Evolutionary conservation across 2,113 vertebrate genomes (phyloP), one percentile per base, ranked within the genome.

Genomic region (Cisticola juncidis): DNA sequence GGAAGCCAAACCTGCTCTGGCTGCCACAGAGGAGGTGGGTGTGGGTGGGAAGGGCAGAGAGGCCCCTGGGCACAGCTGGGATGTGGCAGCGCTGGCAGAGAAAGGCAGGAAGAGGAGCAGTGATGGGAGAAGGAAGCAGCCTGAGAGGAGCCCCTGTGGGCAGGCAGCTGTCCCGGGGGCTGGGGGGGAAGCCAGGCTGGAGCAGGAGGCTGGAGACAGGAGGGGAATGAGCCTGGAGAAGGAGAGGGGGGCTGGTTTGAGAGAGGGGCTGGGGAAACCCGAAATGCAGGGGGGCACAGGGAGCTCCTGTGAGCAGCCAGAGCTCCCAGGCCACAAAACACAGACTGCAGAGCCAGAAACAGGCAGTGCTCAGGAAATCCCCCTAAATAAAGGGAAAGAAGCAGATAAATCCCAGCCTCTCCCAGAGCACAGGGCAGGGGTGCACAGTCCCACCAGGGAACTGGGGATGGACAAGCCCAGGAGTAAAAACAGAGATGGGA

Each of bases 21-120:
- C 68, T 48, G 91, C 74, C 80, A 5, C 42, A 0, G 1, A 28
- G 9, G 86, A 85, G 74, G 40, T 1, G 5, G 36, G 1, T 26
- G 2, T 38, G 18, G 5, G 10, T 18, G 31, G 15, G 28, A n/a
- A 42, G 42, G 84, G 88, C 70, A 81, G 26, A 47, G 97, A 92
- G 85, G 84, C 23, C 3, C 2, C 10, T 0, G 44, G 10, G 38
- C 2, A 24, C 1, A 5, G 36, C 15, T 22, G 31, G 1, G 47
- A 24, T 13, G 65, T 35, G 2, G 1, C 65, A 0, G 29, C 11
- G 56, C 29, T 81, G 81, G 81, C 90, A 51, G 97, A 97, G 60
- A 98, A 96, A 42, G 13, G 92, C n/a, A 94, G 97, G 31, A 98
- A 98, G 47, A 97, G 95, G 65, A 38, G 86, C 53, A 97, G 86